Evolutionary conservation across 2,113 vertebrate genomes (phyloP).

Genomic region (Microtus ochrogaster): DNA sequence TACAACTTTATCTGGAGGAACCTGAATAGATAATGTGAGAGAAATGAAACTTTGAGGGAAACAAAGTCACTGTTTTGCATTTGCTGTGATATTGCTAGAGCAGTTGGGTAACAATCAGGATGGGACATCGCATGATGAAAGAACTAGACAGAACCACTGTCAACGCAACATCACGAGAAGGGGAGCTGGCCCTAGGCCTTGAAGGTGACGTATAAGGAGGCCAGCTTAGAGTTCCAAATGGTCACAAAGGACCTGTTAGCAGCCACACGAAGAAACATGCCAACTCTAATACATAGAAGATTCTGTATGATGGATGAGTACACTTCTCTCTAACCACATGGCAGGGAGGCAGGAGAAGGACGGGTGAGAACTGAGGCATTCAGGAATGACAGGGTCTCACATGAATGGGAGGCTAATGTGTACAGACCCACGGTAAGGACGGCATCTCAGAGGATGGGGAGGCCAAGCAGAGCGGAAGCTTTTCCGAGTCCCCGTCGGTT

Average conservation of each 20-base stretch:
- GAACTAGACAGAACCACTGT: neutral
- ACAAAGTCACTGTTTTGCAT: no score
- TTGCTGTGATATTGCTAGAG: neutral
- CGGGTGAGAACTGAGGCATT: neutral
- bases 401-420: neutral
- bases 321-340: neutral
- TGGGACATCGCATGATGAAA: neutral
- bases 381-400: neutral
- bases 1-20: neutral
- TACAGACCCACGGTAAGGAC: neutral
- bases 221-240: neutral
- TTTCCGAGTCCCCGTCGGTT: neutral
- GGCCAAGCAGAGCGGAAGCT: no score
- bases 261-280: rapidly evolving
- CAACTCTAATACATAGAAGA: neutral
- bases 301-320: neutral
- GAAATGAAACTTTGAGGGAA: neutral
- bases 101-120: neutral
- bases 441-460: neutral
- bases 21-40: neutral
- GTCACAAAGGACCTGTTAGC: rapidly evolving
- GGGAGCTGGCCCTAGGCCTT: no score
- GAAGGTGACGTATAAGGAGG: neutral
- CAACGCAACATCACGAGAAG: neutral
- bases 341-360: neutral